Base-by-base conservation (phyloP, 2,797 vertebrate species). In the Cynopterus sphinx region DNA sequence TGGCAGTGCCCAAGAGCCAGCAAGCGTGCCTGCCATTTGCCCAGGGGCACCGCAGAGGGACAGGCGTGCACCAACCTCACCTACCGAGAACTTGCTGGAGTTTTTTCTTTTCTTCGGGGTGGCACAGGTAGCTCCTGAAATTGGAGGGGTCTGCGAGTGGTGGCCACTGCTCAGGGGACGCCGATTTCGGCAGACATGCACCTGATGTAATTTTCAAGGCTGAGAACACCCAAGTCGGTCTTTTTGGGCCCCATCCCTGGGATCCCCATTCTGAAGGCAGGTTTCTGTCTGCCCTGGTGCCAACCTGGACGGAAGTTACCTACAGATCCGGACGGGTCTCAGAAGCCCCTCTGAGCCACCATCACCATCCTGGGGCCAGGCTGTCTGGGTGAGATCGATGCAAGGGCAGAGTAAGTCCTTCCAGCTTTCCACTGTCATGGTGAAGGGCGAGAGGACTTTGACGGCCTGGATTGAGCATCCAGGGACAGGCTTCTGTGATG, bases 81-180 rank as follows among this genome's bases (percentile, higher is more conserved):
- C 53, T 31, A 3, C 46, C 19, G 8, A 71, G 0, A 5, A 57
- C 33, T 6, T 9, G 43, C 7, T 26, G n/a, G 19, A 22, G 21
- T 15, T 24, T 15, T 36, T 68, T 55, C 24, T 22, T 49, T 68
- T 41, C 75, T 68, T 55, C 75, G 28, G 19, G n/a, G 15, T 22
- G 74, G 21, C 26, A 11, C 49, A 17, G 31, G 6, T 3, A 11
- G 51, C 59, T 53, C 22, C 70, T 59, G 36, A 33, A 24, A 28
- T 41, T 11, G 0, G 1, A 28, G 53, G 19, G 9, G 0, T 10
- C 15, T 0, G 0, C 21, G 16, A 28, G 22, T 36, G 65, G 13
- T 22, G 4, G 21, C 19, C 22, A 5, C 39, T 2, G 3, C 6
- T 0, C 17, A 17, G 28, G 31, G 39, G 65, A 87, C 39, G 41